Evolutionary conservation across 2,888 invertebrate species (phyloP).

Genomic region (Kuschelorhynchus macadamiae): DNA sequence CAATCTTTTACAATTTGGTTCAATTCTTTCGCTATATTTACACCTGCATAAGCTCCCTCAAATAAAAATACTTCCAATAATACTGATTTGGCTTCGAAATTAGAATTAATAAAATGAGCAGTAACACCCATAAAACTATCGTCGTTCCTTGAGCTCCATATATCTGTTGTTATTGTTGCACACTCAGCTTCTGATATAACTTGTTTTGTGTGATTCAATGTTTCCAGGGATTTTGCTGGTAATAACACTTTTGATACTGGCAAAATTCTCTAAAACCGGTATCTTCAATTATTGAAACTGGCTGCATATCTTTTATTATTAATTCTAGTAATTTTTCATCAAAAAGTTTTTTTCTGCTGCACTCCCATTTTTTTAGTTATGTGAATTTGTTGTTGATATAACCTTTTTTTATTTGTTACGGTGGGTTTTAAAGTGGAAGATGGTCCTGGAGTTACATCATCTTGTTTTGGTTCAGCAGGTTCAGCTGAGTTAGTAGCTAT

Average conservation of each 20-base stretch:
- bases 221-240: slow-evolving; percentile 32
- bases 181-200: background rate
- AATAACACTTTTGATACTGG: slow-evolving; percentile 26
- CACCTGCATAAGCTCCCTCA: slow-evolving; percentile 16
- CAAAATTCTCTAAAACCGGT: slow-evolving; percentile 9
- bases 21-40: slow-evolving; percentile 2
- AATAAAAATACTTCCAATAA: slow-evolving; percentile 7
- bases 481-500: too few species aligned
- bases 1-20: background rate
- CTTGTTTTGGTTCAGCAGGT: too few species aligned
- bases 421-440: background rate
- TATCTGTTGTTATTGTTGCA: slow-evolving; percentile 1
- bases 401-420: background rate
- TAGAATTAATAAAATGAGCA: slow-evolving; percentile 14
- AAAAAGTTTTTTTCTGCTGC: background rate
- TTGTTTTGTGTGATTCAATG: background rate
- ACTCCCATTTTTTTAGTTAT: background rate
- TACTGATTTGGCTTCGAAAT: slow-evolving; percentile 9
- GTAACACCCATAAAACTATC: slow-evolving; percentile 10
- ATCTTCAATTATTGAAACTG: slow-evolving; percentile 15
- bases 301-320: slow-evolving; percentile 8
- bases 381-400: background rate
- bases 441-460: too few species aligned
- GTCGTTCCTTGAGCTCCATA: slow-evolving; percentile 6
- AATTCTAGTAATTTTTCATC: background rate